Evolutionary conservation across 2,797 vertebrate genomes (phyloP).

Genomic region (Graptemys geographica): DNA sequence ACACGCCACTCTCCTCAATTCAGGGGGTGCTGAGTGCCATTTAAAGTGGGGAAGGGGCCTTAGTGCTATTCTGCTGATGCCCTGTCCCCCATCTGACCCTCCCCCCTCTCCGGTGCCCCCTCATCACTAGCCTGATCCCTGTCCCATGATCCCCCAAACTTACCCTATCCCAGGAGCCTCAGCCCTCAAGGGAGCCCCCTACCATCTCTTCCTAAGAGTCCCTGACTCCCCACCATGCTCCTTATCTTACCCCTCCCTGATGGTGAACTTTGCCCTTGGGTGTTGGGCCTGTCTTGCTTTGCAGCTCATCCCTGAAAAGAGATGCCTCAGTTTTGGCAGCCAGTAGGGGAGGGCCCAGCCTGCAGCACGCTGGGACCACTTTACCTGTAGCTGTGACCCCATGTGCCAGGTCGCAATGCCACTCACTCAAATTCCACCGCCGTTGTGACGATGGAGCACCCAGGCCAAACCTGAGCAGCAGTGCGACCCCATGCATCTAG

Average conservation of each 20-base stretch:
- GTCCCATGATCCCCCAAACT: background rate
- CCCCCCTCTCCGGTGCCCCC: background rate
- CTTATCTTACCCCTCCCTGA: background rate
- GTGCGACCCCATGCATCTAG: background rate
- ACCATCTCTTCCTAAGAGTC: background rate
- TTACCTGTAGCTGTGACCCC: background rate
- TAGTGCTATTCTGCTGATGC: background rate
- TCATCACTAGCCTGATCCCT: background rate
- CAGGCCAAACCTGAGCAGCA: background rate
- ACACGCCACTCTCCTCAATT: rapidly evolving
- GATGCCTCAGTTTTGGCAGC: background rate
- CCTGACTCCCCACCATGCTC: background rate
- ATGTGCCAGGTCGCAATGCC: background rate
- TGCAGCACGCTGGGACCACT: background rate
- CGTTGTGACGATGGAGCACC: background rate
- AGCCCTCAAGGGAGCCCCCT: background rate
- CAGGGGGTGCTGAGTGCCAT: background rate
- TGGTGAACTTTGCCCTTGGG: background rate
- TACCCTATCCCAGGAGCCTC: background rate
- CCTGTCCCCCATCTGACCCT: rapidly evolving
- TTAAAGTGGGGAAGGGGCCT: background rate
- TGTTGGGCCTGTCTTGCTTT: background rate
- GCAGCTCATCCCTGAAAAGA: background rate
- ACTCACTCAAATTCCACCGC: background rate
- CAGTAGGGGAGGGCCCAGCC: background rate